Evolutionary conservation across 2,113 vertebrate genomes (phyloP), one percentile per base, ranked within the genome.

Genomic region (Cheilinus undulatus): DNA sequence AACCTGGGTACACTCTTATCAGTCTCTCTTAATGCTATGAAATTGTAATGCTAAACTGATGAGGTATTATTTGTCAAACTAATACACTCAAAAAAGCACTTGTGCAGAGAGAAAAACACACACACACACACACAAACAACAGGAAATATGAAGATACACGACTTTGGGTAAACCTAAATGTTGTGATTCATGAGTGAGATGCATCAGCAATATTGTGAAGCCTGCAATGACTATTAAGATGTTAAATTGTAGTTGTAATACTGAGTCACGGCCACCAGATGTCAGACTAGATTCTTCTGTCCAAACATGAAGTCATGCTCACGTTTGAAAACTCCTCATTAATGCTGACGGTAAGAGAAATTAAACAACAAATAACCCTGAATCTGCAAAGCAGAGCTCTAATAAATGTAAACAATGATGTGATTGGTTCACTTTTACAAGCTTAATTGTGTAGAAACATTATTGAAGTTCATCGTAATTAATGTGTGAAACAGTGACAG

Each of bases 201-300:
- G n/a, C n/a, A n/a, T n/a, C n/a, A n/a, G n/a, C n/a, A n/a, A n/a
- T n/a, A n/a, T n/a, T n/a, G n/a, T n/a, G n/a, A n/a, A n/a, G n/a
- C n/a, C n/a, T n/a, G n/a, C n/a, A n/a, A 28, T 23, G 23, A 14
- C 14, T 4, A 1, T 4, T 36, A 2, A 11, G 14, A 27, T 53
- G n/a, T 2, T 40, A 15, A 15, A 32, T 54, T 67, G 57, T 75
- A 68, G 57, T 75, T 78, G 82, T 75, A 19, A n/a, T 88, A 13
- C 58, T 57, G 14, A 1, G n/a, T 0, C 2, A 0, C 34, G 69
- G 24, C 87, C 90, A 89, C 78, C 22, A 90, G 88, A 46, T 79
- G 90, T 66, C 88, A 89, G 52, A 0, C 38, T 78, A 7, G 62
- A 15, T 14, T 61, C 56, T 84, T 46, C 30, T 24, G 5, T 40